phyloP scores from a whole-genome alignment of 1,140 invertebrate species.

The Armadillidium nasatum region DNA sequence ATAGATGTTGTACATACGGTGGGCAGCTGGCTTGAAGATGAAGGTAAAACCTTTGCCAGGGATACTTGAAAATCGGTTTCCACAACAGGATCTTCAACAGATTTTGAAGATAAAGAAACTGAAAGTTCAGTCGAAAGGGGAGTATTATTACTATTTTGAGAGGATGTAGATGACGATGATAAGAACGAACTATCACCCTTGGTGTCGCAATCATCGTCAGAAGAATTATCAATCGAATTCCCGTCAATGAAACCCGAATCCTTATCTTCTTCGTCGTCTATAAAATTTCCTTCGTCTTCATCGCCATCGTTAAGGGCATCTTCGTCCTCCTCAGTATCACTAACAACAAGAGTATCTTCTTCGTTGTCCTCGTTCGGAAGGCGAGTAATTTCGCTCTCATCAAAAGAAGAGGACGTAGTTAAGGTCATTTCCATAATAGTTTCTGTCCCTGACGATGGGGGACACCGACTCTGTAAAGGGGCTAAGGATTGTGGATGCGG shows the following conservation, averaged over 20 bases:
- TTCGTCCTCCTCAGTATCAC: slow-evolving; percentile 28
- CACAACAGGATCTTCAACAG: background rate
- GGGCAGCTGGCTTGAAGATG: background rate
- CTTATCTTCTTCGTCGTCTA: slow-evolving; percentile 43
- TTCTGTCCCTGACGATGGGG: slow-evolving; percentile 22
- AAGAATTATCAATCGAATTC: slow-evolving; percentile 44
- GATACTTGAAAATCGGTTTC: slow-evolving; percentile 33
- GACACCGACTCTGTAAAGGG: slow-evolving; percentile 33
- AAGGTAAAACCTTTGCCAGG: slow-evolving; percentile 33
- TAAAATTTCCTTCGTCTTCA: slow-evolving; percentile 37
- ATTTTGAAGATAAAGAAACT: slow-evolving; percentile 8
- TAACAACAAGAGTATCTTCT: slow-evolving; percentile 14
- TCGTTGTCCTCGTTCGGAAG: slow-evolving; percentile 6
- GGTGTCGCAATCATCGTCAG: slow-evolving; percentile 40
- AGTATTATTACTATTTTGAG: background rate
- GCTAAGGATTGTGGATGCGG: slow-evolving; percentile 26
- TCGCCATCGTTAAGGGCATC: slow-evolving; percentile 36
- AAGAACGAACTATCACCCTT: slow-evolving; percentile 16
- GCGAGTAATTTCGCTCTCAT: slow-evolving; percentile 33
- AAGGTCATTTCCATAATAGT: background rate
- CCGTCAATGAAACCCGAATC: slow-evolving; percentile 44
- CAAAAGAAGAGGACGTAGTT: background rate
- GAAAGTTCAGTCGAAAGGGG: slow-evolving; percentile 6
- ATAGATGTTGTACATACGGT: background rate
- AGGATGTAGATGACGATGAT: slow-evolving; percentile 16